Percentiles rank a stretch among this genome's conserved stretches.
These are phyloP conservation scores for Sphaerophoria rueppellii DNA, from an alignment of 2,888 invertebrate species.

Conservation along the genomic window DNA sequence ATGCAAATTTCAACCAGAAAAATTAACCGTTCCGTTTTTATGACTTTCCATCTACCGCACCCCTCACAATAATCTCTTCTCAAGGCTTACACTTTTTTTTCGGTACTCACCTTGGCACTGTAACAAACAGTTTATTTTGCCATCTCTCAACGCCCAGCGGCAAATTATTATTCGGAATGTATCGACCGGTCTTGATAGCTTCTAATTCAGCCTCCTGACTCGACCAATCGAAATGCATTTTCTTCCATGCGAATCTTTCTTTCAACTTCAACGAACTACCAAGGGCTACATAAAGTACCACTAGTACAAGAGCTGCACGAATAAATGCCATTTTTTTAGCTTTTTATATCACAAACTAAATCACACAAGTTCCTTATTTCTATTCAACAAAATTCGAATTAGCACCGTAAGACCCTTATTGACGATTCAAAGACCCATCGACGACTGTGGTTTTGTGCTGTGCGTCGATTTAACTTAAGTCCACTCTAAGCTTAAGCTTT, in stretches of 20 bases:
- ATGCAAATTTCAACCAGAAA: not conserved
- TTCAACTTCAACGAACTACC: slow-evolving; percentile 82
- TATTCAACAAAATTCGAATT: not conserved
- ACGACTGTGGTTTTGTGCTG: slow-evolving; percentile 51
- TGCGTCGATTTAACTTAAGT: slow-evolving; percentile 61
- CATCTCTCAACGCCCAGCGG: slow-evolving; percentile 88
- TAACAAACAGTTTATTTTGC: slow-evolving; percentile 88
- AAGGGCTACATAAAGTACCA: slow-evolving; percentile 31
- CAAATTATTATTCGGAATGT: slow-evolving; percentile 86
- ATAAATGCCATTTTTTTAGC: slow-evolving; percentile 43
- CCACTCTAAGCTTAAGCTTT: not conserved
- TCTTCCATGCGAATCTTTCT: slow-evolving; percentile 88
- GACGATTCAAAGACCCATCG: slow-evolving; percentile 42
- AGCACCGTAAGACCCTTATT: not conserved
- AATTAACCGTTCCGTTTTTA: too few relatives aligned
- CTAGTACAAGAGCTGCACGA: slow-evolving; percentile 33
- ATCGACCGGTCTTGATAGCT: slow-evolving; percentile 85
- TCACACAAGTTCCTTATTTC: not conserved
- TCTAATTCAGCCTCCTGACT: slow-evolving; percentile 84
- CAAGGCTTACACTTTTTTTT: not conserved
- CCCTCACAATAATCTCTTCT: not conserved
- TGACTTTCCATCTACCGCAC: too few relatives aligned
- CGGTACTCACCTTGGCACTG: slow-evolving; percentile 85
- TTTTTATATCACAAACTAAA: not conserved
- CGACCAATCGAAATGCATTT: slow-evolving; percentile 87